A percentile compares a stretch with the other conserved stretches of the same genome.
These are phyloP conservation scores for Diploptera punctata DNA, from an alignment of 2,888 invertebrate species.

Conservation along the genomic window DNA sequence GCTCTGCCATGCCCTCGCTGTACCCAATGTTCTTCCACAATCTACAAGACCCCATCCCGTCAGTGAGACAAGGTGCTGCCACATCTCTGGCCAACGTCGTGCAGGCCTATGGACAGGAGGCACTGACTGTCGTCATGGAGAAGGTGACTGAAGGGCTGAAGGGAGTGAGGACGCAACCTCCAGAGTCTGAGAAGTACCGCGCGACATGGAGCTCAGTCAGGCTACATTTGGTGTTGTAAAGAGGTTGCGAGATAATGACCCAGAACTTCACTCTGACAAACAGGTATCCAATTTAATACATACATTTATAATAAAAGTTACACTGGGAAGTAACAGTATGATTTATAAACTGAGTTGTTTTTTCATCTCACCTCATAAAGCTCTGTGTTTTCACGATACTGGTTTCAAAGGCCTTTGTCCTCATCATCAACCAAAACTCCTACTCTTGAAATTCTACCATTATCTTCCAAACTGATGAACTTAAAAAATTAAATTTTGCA, in stretches of 20 bases:
- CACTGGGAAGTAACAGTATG: too few relatives aligned
- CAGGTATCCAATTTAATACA: too few relatives aligned
- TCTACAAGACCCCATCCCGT: conserved; percentile 59
- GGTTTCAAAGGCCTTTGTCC: too few relatives aligned
- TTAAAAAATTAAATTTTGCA: too few relatives aligned
- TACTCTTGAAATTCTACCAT: too few relatives aligned
- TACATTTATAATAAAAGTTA: too few relatives aligned
- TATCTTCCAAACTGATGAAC: too few relatives aligned
- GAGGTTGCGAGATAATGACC: conserved; percentile 56
- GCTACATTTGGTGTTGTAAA: conserved; percentile 58
- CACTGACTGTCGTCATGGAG: conserved; percentile 51
- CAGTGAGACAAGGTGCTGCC: conserved; percentile 63
- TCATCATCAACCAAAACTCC: too few relatives aligned
- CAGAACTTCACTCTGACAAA: conserved; percentile 56
- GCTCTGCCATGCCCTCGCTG: conserved; percentile 52
- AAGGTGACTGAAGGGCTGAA: conserved; percentile 54
- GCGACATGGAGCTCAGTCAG: conserved; percentile 52
- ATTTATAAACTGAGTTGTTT: too few relatives aligned
- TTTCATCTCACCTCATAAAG: too few relatives aligned
- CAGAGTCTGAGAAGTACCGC: conserved; percentile 53
- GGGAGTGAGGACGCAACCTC: conserved; percentile 55
- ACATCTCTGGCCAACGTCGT: conserved; percentile 57
- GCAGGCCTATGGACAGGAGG: conserved; percentile 52
- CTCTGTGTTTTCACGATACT: too few relatives aligned
- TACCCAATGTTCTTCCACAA: conserved; percentile 56